phyloP scores from a whole-genome alignment of 2,113 vertebrate genomes.

The Ptilorrhoa leucosticta region DNA sequence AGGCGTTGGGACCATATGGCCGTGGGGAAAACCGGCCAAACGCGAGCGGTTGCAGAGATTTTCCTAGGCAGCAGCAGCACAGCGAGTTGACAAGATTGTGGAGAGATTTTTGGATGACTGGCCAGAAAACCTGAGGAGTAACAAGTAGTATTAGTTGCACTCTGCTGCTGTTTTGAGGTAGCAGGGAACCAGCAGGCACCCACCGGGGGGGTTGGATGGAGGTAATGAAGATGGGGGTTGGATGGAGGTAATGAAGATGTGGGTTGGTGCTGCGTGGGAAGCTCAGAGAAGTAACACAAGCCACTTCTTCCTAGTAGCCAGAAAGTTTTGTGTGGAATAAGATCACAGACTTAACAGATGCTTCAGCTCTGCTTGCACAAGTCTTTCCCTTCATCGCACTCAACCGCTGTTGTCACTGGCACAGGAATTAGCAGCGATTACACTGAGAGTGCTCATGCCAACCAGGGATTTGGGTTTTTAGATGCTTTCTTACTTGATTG shows the following conservation, averaged over 20 bases:
- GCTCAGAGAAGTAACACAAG: neutral
- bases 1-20: conserved; percentile 33
- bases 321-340: conserved; percentile 15
- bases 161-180: neutral
- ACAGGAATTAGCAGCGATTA: neutral
- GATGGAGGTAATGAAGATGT: neutral
- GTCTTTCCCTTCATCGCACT: neutral
- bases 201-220: neutral
- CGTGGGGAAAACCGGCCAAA: neutral
- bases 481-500: neutral
- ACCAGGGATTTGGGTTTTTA: neutral
- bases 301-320: neutral
- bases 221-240: neutral
- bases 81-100: neutral
- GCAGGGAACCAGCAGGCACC: neutral
- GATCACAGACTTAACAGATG: neutral
- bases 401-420: neutral
- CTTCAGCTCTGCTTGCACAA: neutral
- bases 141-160: neutral
- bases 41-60: neutral
- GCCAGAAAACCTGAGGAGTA: neutral
- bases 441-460: neutral
- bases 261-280: neutral
- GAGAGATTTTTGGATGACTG: neutral
- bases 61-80: neutral